Conservation (phyloP, 2,797 vertebrate species). For the Lepus townsendii region DNA sequence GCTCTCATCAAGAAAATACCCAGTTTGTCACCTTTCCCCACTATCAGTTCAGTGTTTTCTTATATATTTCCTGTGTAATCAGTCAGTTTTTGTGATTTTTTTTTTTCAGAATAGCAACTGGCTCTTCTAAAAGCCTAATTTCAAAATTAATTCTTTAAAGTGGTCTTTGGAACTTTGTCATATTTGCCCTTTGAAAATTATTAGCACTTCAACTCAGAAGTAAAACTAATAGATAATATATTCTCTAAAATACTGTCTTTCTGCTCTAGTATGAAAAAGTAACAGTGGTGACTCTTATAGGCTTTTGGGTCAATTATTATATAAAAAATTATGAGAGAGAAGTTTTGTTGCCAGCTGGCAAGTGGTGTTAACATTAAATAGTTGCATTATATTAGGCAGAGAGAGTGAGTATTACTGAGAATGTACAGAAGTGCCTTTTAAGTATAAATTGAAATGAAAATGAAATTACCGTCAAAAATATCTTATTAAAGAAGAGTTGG, state of each 20-base stretch:
- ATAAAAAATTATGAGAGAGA: conserved; percentile 23
- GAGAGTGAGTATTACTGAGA: background rate
- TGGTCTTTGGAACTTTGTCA: background rate
- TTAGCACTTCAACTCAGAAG: conserved; percentile 39
- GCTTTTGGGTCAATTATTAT: conserved; percentile 45
- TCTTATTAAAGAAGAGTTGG: background rate
- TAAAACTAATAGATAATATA: background rate
- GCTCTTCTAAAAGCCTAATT: conserved; percentile 49
- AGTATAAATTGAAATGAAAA: background rate
- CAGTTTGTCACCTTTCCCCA: background rate
- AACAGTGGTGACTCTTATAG: background rate
- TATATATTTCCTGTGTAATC: background rate
- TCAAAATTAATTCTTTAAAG: conserved; percentile 4
- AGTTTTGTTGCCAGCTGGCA: background rate
- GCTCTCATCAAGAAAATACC: background rate
- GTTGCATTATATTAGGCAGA: background rate
- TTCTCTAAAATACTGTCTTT: conserved; percentile 46
- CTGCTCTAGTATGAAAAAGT: background rate
- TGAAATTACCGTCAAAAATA: background rate
- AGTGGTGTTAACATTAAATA: background rate
- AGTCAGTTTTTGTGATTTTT: background rate
- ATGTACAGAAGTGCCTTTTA: conserved; percentile 1
- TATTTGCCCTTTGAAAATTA: conserved; percentile 47
- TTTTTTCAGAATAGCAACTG: background rate
- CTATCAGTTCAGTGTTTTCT: background rate